These are phyloP conservation scores for Gasterosteus aculeatus DNA, from an alignment of 2,113 vertebrate genomes.

Conservation along the genomic window DNA sequence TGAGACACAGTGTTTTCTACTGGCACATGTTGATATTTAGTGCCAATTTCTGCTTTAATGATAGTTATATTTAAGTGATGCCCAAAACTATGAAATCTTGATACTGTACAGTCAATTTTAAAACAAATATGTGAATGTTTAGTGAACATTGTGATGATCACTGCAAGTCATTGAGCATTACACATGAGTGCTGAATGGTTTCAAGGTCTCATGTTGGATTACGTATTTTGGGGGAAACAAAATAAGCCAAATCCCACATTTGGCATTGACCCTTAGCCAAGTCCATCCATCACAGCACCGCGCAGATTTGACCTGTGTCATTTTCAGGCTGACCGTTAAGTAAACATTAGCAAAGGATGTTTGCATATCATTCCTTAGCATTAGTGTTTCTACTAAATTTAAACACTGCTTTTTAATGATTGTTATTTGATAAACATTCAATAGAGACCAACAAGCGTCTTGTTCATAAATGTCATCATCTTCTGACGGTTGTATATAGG, in stretches of 20 bases:
- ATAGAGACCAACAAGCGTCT: too few relatives aligned
- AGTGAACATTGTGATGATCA: neutral
- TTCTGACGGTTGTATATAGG: neutral
- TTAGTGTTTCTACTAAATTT: neutral
- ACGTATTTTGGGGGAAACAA: neutral
- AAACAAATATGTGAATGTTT: neutral
- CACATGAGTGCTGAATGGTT: neutral
- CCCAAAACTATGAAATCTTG: neutral
- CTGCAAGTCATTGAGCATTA: neutral
- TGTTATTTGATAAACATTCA: too few relatives aligned
- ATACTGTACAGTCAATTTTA: neutral
- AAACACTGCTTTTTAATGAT: neutral
- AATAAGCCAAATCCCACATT: neutral
- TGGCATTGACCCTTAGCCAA: neutral
- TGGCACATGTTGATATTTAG: neutral
- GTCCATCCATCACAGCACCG: neutral
- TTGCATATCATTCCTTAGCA: neutral
- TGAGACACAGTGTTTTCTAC: conserved; percentile 13
- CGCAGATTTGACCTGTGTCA: neutral
- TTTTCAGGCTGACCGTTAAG: neutral
- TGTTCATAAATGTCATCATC: too few relatives aligned
- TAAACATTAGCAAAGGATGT: neutral
- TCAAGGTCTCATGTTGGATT: neutral
- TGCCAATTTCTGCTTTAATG: neutral
- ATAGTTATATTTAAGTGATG: neutral